Evolutionary conservation across 2,888 invertebrate species (phyloP), one percentile per base, ranked within the genome.

Genomic region (Drosophila lutescens): DNA sequence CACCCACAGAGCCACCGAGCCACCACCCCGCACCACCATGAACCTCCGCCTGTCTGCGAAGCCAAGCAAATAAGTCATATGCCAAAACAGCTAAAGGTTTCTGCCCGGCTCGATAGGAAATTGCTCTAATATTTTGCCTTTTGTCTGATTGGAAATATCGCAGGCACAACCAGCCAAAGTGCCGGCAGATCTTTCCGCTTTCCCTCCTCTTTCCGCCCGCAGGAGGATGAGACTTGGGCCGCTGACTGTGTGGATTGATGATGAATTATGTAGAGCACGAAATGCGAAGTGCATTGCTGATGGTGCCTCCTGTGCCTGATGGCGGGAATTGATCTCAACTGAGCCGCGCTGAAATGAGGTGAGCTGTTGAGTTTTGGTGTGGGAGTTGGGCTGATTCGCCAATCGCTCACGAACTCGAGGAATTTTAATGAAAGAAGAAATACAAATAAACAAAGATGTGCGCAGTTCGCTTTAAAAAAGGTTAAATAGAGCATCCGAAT

Each of bases 251-350:
- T 83, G 83, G 86, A 86, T 86, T 88, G 77, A 80, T 90, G 90
- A 90, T 90, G 91, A 90, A 91, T 90, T 90, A 91, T 91, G 91
- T 90, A 91, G 90, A 90, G 90, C 91, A 90, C 90, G 91, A 90
- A 90, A 88, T 88, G 54, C 83, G 85, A 83, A 74, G 77, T 73
- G 60, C 69, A 56, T 73, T 26, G 61, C 55, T 60, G 74, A 54
- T 54, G 67, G 47, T 54, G 66, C 47, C 43, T 57, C 69, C 46
- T 34, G 51, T 36, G 66, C 65, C 65, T 65, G 65, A 66, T 66
- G 65, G 66, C 65, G 65, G 66, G 53, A 53, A 66, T 15, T 34
- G 65, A 65, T 65, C 44, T 17, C 63, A 60, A 17, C 43, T 20
- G 55, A 44, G 30, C 26, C 15, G 61, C 49, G 36, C 62, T 13